These are phyloP conservation scores for Drosophila biarmipes DNA, from an alignment of 1,140 invertebrate species.

Conservation along the genomic window DNA sequence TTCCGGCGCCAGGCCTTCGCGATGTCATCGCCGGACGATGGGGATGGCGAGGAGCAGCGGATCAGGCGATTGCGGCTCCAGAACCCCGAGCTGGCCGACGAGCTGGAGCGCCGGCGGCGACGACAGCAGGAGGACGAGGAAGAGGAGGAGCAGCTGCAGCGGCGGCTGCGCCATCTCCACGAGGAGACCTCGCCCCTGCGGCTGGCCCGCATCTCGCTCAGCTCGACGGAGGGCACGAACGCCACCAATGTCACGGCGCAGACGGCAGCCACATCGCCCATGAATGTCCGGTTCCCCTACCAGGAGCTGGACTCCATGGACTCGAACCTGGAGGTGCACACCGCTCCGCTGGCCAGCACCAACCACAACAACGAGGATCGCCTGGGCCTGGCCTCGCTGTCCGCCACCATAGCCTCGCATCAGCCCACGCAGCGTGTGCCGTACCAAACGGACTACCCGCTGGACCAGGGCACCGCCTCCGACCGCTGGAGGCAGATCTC, in stretches of 20 bases:
- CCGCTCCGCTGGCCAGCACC: constrained; percentile 9
- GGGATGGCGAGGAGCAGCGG: neutral
- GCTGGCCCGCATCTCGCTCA: constrained; percentile 10
- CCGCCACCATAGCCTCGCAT: neutral
- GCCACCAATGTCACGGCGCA: neutral
- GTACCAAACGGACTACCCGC: neutral
- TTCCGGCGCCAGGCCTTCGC: neutral
- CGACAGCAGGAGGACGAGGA: neutral
- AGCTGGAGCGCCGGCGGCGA: neutral
- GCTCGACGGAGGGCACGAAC: constrained; percentile 5
- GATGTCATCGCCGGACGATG: neutral
- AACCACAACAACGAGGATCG: neutral
- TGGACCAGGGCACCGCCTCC: neutral
- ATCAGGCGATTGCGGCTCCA: neutral
- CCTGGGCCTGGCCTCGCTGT: neutral
- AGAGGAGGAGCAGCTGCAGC: constrained; percentile 8
- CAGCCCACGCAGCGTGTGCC: neutral
- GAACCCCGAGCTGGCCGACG: neutral
- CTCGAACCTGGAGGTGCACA: constrained; percentile 34
- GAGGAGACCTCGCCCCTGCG: neutral
- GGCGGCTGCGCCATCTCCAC: neutral
- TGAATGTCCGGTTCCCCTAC: neutral
- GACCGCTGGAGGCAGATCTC: constrained; percentile 12
- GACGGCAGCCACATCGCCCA: neutral
- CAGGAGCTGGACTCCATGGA: neutral